These are phyloP conservation scores for Athrips mouffetella DNA, from an alignment of 2,888 invertebrate genomes.

Conservation along the genomic window DNA sequence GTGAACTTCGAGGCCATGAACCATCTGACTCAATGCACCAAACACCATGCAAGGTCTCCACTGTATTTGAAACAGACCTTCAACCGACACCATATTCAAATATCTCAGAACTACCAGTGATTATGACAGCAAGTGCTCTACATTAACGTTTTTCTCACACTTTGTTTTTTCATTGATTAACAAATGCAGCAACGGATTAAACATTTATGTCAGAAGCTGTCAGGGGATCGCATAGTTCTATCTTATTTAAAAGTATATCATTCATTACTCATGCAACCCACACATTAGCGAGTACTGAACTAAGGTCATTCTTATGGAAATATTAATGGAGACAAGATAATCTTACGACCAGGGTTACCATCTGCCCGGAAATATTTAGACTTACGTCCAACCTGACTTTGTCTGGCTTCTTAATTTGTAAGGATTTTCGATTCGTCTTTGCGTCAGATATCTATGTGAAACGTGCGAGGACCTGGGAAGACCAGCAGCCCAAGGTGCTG, in stretches of 20 bases:
- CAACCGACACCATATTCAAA: conserved; percentile 26
- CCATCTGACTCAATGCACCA: conserved; percentile 12
- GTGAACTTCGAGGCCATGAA: conserved; percentile 1
- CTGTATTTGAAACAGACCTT: conserved; percentile 32
- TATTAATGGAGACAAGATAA: conserved; percentile 7
- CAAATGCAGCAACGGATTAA: not conserved
- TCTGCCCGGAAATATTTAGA: no score
- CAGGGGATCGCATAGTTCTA: not conserved
- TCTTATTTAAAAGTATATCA: conserved; percentile 19
- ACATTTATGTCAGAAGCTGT: not conserved
- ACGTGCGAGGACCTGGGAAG: no score
- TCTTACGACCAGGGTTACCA: not conserved
- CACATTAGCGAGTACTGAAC: conserved; percentile 29
- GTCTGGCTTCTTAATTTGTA: no score
- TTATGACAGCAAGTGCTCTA: no score
- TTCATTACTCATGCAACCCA: conserved; percentile 47
- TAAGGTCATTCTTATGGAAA: conserved; percentile 20
- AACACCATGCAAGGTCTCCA: conserved; percentile 12
- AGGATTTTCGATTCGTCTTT: no score
- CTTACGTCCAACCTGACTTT: no score
- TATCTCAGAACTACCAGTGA: no score
- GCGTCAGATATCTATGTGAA: no score
- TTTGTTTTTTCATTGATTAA: not conserved
- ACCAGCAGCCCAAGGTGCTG: no score
- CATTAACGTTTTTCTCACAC: not conserved